phyloP scores from a whole-genome alignment of 2,113 vertebrate genomes.

The Tachuris rubrigastra region DNA sequence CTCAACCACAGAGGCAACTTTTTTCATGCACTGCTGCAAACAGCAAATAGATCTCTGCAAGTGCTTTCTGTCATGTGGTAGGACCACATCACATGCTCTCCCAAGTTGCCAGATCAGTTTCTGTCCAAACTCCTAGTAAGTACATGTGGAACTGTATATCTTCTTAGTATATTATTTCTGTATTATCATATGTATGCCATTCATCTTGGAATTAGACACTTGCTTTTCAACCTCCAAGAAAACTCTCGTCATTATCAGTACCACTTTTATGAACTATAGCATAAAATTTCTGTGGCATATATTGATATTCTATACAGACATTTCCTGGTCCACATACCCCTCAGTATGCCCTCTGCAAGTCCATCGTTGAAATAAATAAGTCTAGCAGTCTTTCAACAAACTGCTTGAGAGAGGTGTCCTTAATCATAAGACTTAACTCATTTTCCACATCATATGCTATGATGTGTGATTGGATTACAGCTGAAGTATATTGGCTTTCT shows the following conservation, averaged over 20 bases:
- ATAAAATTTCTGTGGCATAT: not conserved
- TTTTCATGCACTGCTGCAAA: not conserved
- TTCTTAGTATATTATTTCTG: not conserved
- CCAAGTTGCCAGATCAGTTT: not conserved
- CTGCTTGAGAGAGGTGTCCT: not conserved
- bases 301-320: not conserved
- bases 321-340: not conserved
- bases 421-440: not conserved
- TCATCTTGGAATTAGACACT: not conserved
- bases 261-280: not conserved
- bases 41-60: not conserved
- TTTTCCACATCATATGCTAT: not conserved
- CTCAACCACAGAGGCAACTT: not conserved
- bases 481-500: not conserved
- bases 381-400: not conserved
- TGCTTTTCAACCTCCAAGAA: not conserved
- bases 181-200: not conserved
- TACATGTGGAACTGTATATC: not conserved
- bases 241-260: not conserved
- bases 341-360: not conserved
- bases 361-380: not conserved
- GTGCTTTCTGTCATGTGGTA: not conserved
- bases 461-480: not conserved
- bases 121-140: not conserved
- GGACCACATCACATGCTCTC: not conserved